Base-by-base conservation (phyloP, 2,113 vertebrate genomes). In the Helogale parvula region DNA sequence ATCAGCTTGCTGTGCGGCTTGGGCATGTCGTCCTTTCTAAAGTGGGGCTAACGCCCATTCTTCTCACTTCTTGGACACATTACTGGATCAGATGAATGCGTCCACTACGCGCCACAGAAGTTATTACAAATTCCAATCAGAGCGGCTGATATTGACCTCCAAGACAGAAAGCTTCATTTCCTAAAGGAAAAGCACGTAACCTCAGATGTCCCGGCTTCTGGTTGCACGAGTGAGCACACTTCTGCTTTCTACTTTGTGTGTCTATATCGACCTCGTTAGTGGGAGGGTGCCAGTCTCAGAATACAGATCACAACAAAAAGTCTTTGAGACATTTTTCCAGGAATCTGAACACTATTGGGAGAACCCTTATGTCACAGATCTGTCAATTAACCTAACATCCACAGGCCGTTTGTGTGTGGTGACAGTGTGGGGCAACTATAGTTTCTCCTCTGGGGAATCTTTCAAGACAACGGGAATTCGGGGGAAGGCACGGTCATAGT, bases 271-370 rank as follows among this genome's bases (percentile, higher is more conserved):
- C 65, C 38, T 68, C 68, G 21, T 82, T 97, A 29, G 66, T 27
- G 84, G 83, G 76, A 47, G 7, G n/a, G 27, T 35, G 12, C 54
- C 69, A 50, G 0, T 41, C 31, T 93, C 88, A 88, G 31, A 72
- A n/a, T 50, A 69, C 0, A 94, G 35, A 77, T 35, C 38, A 77
- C 60, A 93, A 80, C 38, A 79, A 63, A 81, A 38, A 60, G 65
- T 35, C 13, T 57, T 95, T 87, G 71, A 76, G 90, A 83, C 14
- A 74, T 85, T 72, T 83, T 71, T 16, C 57, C n/a, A 82, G 15
- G 16, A 97, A n/a, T 88, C 50, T 95, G 47, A 90, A 88, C 27
- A 84, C 82, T 89, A 94, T 5, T 84, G 69, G 35, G 31, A 88
- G 85, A 96, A 94, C 90, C 41, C 8, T 54, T 95, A 85, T 7